phyloP scores from a whole-genome alignment of 2,113 vertebrate species.

The Mobula birostris region DNA sequence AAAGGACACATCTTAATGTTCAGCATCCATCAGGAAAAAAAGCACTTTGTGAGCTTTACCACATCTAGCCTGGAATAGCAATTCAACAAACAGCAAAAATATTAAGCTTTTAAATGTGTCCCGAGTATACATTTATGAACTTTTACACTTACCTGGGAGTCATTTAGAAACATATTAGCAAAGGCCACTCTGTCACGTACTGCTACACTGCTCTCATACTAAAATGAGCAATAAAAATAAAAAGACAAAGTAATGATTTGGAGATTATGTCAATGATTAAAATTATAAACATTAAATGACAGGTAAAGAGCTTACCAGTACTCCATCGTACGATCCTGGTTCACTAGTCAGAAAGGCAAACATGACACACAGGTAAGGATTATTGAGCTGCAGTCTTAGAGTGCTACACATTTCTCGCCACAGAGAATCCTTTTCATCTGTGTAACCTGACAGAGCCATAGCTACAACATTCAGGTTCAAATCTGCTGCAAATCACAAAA shows the following conservation, averaged over 20 bases:
- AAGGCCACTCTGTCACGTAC: conserved; percentile 93
- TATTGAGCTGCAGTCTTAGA: conserved; percentile 81
- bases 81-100: neutral
- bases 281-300: neutral
- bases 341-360: conserved; percentile 98
- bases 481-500: conserved; percentile 64
- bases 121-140: neutral
- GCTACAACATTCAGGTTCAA: conserved; percentile 97
- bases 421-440: conserved; percentile 89
- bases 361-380: conserved; percentile 91
- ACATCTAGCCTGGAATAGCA: no score
- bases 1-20: neutral
- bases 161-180: conserved; percentile 90
- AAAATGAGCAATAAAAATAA: conserved; percentile 4
- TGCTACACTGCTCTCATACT: conserved; percentile 74
- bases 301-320: conserved; percentile 69
- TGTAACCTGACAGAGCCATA: conserved; percentile 95
- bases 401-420: conserved; percentile 99
- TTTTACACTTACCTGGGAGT: conserved; percentile 71
- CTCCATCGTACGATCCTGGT: conserved; percentile 80
- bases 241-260: neutral
- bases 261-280: neutral
- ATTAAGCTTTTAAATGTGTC: neutral
- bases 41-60: neutral
- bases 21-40: neutral